A percentile compares a stretch with the other conserved stretches of the same genome.
Conservation (phyloP, 1,140 invertebrate species). For the Platyscapa corneri region DNA sequence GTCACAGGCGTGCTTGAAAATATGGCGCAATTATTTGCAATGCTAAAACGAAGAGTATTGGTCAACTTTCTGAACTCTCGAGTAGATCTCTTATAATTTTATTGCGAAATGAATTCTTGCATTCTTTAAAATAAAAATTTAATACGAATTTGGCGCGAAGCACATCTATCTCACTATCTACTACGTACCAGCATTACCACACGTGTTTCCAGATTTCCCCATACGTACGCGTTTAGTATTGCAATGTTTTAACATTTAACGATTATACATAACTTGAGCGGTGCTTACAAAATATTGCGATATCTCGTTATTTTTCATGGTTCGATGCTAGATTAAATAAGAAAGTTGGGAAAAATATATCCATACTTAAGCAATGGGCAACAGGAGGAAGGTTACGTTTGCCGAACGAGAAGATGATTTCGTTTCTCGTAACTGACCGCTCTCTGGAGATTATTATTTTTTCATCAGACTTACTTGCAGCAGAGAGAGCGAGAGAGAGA, state of each 20-base stretch:
- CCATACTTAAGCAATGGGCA: slow-evolving; percentile 19
- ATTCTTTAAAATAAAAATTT: slow-evolving; percentile 22
- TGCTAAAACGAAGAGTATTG: not conserved
- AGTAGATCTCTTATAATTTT: not conserved
- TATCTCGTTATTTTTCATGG: not conserved
- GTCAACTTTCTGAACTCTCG: not conserved
- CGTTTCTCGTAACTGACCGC: slow-evolving; percentile 69
- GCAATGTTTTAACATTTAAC: not conserved
- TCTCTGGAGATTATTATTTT: slow-evolving; percentile 73
- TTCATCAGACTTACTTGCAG: slow-evolving; percentile 64
- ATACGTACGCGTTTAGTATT: not conserved
- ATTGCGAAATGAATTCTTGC: not conserved
- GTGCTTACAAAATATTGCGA: not conserved
- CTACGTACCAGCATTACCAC: not conserved
- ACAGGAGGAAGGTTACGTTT: slow-evolving; percentile 14
- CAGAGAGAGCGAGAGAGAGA: not conserved
- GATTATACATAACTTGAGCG: not conserved
- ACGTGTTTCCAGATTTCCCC: slow-evolving; percentile 42
- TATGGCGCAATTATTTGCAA: not conserved
- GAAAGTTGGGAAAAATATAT: slow-evolving; percentile 34
- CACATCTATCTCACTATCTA: not conserved
- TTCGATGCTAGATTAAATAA: not conserved
- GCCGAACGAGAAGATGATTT: slow-evolving; percentile 56
- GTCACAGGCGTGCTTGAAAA: not conserved
- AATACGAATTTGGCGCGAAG: not conserved